Base-by-base conservation (phyloP, 2,113 vertebrate genomes). In the Steatornis caripensis region DNA sequence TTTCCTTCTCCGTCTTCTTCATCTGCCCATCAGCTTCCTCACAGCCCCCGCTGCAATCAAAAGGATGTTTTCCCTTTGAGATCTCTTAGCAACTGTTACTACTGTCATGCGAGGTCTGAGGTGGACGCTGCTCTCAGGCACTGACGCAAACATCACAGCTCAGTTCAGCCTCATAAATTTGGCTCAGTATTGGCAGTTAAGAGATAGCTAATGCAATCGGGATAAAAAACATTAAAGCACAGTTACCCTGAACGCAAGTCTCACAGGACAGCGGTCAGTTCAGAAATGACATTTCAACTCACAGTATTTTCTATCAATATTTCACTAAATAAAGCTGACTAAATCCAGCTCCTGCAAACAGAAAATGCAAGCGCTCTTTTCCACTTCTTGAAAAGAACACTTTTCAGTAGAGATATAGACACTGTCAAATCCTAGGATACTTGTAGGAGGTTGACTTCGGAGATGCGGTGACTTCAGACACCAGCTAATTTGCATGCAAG, bases 1-100 rank as follows among this genome's bases (percentile, higher is more conserved):
- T 82, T 93, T 95, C 91, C 93, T 94, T 49, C 81, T 76, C 48
- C 80, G 57, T 36, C 72, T 41, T 55, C 65, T 39, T 66, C 72
- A 13, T 27, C 54, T 84, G 83, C 83, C 32, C 79, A 21, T 71
- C 77, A 70, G 91, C 61, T 76, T 51, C 66, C 39, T 55, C 30
- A 3, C 58, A 55, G 53, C 58, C 66, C 58, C 53, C 0, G 0
- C 80, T 78, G 76, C 64, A 75, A 78, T 81, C 76, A 53, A 18
- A 19, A 66, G 88, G 60, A 20, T 57, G 53, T 76, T 91, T 87
- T 70, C 61, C 39, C 65, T 61, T 30, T 30, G 23, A 55, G 16
- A 32, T 78, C 55, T 81, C 65, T 84, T 45, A 62, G 70, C 80
- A 76, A 45, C 68, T 88, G 54, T 51, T 71, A 13, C 15, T 82